These are phyloP conservation scores for Benthosema pterotum DNA, from an alignment of 2,797 vertebrate genomes.

Conservation along the genomic window DNA sequence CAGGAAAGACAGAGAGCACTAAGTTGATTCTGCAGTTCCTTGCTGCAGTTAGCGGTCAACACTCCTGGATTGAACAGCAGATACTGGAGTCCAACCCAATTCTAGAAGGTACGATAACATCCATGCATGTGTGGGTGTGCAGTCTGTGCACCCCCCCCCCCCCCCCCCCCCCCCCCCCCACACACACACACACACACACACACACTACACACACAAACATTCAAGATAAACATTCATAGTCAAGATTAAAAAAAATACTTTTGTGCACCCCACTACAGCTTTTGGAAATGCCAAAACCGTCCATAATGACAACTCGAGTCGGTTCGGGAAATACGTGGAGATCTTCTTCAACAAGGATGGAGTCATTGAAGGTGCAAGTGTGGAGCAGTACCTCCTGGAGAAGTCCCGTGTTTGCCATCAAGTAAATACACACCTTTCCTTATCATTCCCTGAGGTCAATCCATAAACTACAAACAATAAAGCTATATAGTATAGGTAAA, in stretches of 20 bases:
- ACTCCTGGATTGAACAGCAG: conserved; percentile 91
- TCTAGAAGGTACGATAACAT: conserved; percentile 85
- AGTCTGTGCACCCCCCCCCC: too few relatives aligned
- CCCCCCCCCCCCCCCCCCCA: too few relatives aligned
- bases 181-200: background rate
- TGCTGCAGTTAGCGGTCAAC: conserved; percentile 89
- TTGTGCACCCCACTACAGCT: conserved; percentile 67
- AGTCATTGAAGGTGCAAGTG: conserved; percentile 87
- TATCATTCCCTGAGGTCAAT: conserved; percentile 9
- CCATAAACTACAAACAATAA: conserved; percentile 10
- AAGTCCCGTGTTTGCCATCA: conserved; percentile 95
- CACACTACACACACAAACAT: too few relatives aligned
- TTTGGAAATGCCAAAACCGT: conserved; percentile 96
- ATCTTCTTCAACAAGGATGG: conserved; percentile 88
- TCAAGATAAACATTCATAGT: background rate
- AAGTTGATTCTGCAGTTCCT: conserved; percentile 94
- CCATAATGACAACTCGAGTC: conserved; percentile 95
- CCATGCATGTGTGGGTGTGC: too few relatives aligned
- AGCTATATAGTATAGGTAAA: background rate
- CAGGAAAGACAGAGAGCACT: conserved; percentile 95
- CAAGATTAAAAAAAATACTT: background rate
- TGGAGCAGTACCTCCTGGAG: conserved; percentile 95
- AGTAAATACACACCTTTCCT: conserved; percentile 68
- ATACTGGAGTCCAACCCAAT: conserved; percentile 95
- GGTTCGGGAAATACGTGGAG: conserved; percentile 97